Conservation (phyloP, 2,888 invertebrate genomes). For the Caenorhabditis parvicauda region DNA sequence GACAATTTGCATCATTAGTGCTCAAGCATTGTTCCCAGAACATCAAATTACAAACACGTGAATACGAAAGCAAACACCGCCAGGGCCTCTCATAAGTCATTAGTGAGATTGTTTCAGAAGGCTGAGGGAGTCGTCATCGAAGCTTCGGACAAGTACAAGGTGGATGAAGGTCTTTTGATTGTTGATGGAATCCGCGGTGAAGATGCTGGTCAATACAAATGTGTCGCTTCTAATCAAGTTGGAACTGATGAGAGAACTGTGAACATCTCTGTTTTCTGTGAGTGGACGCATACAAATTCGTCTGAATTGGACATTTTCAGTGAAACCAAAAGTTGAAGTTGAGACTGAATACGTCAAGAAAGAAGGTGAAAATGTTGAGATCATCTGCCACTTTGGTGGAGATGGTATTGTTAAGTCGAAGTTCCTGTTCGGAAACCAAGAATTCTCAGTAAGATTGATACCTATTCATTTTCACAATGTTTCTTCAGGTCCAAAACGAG, state of each 20-base stretch:
- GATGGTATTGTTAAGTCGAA: conserved; percentile 36
- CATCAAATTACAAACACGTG: no score
- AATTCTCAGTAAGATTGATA: conserved; percentile 22
- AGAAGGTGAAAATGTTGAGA: conserved; percentile 32
- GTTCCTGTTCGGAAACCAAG: conserved; percentile 33
- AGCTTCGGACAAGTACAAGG: conserved; percentile 41
- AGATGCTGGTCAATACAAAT: conserved; percentile 42
- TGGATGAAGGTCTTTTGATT: conserved; percentile 44
- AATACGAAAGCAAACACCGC: no score
- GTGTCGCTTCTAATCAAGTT: conserved; percentile 39
- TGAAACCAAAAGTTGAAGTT: conserved; percentile 39
- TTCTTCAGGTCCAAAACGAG: neutral
- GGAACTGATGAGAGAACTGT: conserved; percentile 26
- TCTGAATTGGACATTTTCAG: no score
- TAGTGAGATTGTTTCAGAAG: conserved; percentile 16
- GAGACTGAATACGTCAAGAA: conserved; percentile 28
- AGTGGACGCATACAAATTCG: no score
- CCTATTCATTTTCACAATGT: neutral
- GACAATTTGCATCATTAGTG: no score
- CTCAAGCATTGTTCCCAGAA: no score
- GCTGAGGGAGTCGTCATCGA: conserved; percentile 30
- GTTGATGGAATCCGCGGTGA: conserved; percentile 35
- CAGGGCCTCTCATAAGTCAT: no score
- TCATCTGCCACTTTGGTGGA: conserved; percentile 34
- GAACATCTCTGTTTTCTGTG: conserved; percentile 34